Evolutionary conservation across 2,797 vertebrate species (phyloP).

Genomic region (Babyrousa celebensis): DNA sequence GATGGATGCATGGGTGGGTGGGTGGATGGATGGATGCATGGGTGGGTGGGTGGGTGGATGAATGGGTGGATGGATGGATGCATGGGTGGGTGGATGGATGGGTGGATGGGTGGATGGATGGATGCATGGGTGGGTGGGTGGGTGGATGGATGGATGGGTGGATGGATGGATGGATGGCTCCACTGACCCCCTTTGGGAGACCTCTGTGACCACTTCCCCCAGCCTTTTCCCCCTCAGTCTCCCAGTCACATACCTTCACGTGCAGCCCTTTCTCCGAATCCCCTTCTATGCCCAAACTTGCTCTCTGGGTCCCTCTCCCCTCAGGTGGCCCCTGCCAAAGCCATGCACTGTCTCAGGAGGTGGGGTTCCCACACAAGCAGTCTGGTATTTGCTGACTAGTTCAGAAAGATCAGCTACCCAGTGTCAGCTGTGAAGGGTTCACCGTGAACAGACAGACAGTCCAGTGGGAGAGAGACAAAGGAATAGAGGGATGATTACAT

Average conservation of each 20-base stretch:
- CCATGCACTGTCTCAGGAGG: neutral
- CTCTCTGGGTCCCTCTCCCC: neutral
- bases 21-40: no score
- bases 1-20: neutral
- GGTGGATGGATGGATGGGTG: neutral
- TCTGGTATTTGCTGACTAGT: slow-evolving; percentile 70
- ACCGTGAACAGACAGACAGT: slow-evolving; percentile 37
- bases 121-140: neutral
- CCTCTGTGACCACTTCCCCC: neutral
- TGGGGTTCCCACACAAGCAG: slow-evolving; percentile 33
- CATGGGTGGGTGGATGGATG: neutral
- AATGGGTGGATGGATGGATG: neutral
- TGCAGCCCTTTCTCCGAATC: neutral
- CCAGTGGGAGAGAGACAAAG: slow-evolving; percentile 1
- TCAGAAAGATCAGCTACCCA: slow-evolving; percentile 64
- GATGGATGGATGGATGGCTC: neutral
- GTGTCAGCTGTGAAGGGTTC: slow-evolving; percentile 67
- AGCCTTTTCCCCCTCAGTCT: neutral
- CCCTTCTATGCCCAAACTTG: neutral
- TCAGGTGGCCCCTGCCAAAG: neutral
- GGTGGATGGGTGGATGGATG: neutral
- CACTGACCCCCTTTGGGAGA: neutral
- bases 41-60: neutral
- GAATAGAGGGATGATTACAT: neutral
- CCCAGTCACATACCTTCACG: neutral